Evolutionary conservation across 2,888 invertebrate genomes (phyloP), one percentile per base, ranked within the genome.

Genomic region (Drosophila colorata): DNA sequence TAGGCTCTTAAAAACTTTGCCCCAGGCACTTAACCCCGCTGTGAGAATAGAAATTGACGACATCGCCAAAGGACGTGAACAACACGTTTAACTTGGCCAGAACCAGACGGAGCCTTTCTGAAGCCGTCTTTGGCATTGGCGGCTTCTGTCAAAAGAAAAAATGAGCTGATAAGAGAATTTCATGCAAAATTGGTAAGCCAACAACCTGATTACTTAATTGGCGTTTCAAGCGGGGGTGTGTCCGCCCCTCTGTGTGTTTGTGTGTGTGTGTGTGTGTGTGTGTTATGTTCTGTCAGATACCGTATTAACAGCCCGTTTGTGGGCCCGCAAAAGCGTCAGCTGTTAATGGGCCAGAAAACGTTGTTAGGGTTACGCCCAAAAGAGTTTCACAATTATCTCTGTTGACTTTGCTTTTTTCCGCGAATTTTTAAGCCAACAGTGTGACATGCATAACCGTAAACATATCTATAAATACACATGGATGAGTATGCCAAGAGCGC

Each of bases 1-100:
- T 86, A 86, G 85, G 86, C 81, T 86, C 85, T 86, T 87, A 80
- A 86, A 85, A 86, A 86, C 83, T 85, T 86, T 87, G 87, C 88
- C 79, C 74, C 71, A 74, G 86, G 80, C 85, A 86, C 88, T 86
- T 87, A 86, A 87, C 88, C 88, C 88, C 86, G 69, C 79, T 77
- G 77, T 81, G 81, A 84, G 87, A 83, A 87, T 83, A 70, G 83
- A 84, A 83, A 87, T 84, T 87, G 87, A 87, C 83, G 87, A 84
- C 83, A 86, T 75, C 40, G 69, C 80, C 71, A 72, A 65, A 69
- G 78, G 68, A 74, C 78, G 58, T 56, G 41, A 59, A 67, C 44
- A 38, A 60, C 53, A 59, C 63, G 69, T 58, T 43, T 46, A 67
- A 66, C 68, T 65, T 74, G 53, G 51, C 48, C 35, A 47, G 20